Base-by-base conservation (phyloP, 2,888 invertebrate genomes). In the Caenorhabditis doughertyi region DNA sequence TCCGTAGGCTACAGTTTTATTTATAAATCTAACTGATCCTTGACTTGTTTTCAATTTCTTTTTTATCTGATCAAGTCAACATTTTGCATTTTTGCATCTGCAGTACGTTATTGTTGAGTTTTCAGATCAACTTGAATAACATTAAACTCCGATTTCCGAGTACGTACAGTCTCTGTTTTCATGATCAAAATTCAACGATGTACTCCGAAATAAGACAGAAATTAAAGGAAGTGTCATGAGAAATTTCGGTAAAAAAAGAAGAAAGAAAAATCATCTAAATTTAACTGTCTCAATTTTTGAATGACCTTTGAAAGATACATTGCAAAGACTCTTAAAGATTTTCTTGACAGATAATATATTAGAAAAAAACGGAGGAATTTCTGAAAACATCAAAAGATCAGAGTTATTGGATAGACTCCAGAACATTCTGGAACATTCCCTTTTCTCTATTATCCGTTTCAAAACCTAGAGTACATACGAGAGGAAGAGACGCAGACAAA, bases 401-500 rank as follows among this genome's bases (percentile, higher is more conserved):
- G 9, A 21, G n/a, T 32, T 56, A 27, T 49, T 21, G n/a, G n/a
- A 2, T 4, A 13, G 3, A 18, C 2, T 60, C 32, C 39, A 8
- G 47, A 49, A 21, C 18, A n/a, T 47, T 64, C 64, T 49, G 47
- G 64, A 64, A 64, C 49, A 29, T 47, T 64, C 60, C n/a, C 51
- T 65, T 23, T 29, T 21, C 23, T 27, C 42, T 16, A 29, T 47
- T 64, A 18, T 64, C 47, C 49, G 18, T 5, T 25, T 8, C 21
- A 27, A 18, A 25, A 49, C 32, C 32, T n/a, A 65, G 35, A 65
- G 51, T 49, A 16, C 23, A 35, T 21, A 11, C 1, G 51, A 29
- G 70, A 56, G 8, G 56, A 51, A 56, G 70, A 70, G 70, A 70
- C 70, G 70, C 70, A 70, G 56, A 70, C 23, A 70, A 44, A 47